Conservation (phyloP, 2,113 vertebrate species). For the Columba janthina region DNA sequence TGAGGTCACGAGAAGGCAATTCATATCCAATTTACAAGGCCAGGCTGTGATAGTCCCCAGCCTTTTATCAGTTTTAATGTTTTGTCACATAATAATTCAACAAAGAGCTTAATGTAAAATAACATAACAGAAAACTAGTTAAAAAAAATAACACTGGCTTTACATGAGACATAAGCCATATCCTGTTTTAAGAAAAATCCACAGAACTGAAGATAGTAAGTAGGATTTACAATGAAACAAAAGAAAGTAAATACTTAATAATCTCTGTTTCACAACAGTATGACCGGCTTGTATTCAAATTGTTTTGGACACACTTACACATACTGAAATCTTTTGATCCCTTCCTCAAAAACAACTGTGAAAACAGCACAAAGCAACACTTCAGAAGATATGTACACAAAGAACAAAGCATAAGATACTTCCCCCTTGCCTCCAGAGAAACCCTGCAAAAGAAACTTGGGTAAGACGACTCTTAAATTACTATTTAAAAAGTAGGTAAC, state of each 20-base stretch:
- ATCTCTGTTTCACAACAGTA: background rate
- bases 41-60: background rate
- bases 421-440: background rate
- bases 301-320: background rate
- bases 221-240: background rate
- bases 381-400: background rate
- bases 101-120: background rate
- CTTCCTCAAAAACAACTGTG: background rate
- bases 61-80: background rate
- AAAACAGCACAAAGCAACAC: background rate
- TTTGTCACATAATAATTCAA: background rate
- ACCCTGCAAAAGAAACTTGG: background rate
- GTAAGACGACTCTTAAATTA: background rate
- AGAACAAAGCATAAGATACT: background rate
- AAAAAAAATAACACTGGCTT: background rate
- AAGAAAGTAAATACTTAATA: background rate
- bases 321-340: background rate
- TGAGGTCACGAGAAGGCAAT: background rate
- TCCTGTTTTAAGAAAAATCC: background rate
- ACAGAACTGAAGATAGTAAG: background rate
- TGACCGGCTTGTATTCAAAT: background rate
- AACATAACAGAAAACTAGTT: background rate
- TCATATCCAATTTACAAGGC: background rate
- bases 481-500: background rate
- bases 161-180: background rate